Base-by-base conservation (phyloP, 2,888 invertebrate genomes). In the Hyalella azteca region DNA sequence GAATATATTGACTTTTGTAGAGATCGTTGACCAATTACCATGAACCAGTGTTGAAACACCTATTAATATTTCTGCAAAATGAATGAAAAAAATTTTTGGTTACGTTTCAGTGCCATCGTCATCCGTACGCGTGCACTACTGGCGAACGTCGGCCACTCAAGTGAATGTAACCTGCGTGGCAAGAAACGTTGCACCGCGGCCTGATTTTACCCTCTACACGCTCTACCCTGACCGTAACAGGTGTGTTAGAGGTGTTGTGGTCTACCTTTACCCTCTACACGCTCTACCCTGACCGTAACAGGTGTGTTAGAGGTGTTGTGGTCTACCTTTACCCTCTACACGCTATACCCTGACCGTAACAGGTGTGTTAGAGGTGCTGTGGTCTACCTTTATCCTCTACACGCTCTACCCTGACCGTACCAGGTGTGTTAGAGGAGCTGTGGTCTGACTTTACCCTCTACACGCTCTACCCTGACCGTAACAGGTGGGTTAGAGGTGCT, bases 131-230 rank as follows among this genome's bases (percentile, higher is more conserved):
- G 59, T 82, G 22, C 77, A 26, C 59, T 79, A 78, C 78, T 82
- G 82, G 82, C 40, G 82, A 22, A 81, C 79, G 2, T 82, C 82
- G 2, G 77, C 75, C 15, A 78, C 81, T 66, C 66, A 78, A 32
- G 79, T 82, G 40, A 81, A 82, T 39, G 77, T 82, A 22, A 75
- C 81, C 29, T 82, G 82, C 50, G 41, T 29, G 0, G 81, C 81
- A 4, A 29, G 39, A 5, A 81, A 78, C 9, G 75, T 77, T 5
- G 41, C 81, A 1, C 82, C 82, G 0, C 49, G 66, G 0, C 66
- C 66, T 2, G 36, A 36, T 36, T 66, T 66, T 36, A 66, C 66
- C 36, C 66, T 66, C 66, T 66, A 66, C 32, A 36, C 66, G 13
- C 66, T 66, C 66, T 66, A 36, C 66, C 66, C 36, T 5, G 66